A percentile compares a stretch with the other conserved stretches of the same genome.
These are phyloP conservation scores for Lacanobia oleracea DNA, from an alignment of 2,888 invertebrate species.

Conservation along the genomic window DNA sequence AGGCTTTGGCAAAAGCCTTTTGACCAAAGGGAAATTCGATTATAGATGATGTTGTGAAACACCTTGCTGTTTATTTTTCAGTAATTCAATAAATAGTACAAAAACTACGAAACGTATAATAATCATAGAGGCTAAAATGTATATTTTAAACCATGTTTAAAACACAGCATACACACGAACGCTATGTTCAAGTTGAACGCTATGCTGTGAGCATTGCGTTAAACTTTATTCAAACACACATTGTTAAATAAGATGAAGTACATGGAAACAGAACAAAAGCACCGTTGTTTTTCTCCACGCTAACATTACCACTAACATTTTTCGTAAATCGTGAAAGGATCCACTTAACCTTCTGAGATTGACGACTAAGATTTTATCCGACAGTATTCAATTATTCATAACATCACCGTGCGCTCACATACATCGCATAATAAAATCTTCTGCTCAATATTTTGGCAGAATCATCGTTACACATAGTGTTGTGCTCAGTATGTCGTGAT, in stretches of 20 bases:
- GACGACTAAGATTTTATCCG: constrained; percentile 45
- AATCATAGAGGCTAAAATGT: not conserved
- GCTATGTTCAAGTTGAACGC: no score
- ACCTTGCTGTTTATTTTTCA: constrained; percentile 63
- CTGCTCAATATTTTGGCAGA: constrained; percentile 46
- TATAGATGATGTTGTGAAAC: constrained; percentile 67
- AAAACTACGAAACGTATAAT: not conserved
- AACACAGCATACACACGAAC: no score
- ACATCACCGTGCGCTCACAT: constrained; percentile 23
- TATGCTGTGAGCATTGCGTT: no score
- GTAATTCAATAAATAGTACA: not conserved
- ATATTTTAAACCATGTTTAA: not conserved
- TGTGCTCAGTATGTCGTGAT: constrained; percentile 61
- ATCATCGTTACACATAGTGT: constrained; percentile 43
- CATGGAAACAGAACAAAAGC: constrained; percentile 1
- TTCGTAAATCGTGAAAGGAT: constrained; percentile 27
- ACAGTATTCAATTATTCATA: constrained; percentile 54
- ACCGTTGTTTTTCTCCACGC: constrained; percentile 12
- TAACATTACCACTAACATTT: constrained; percentile 29
- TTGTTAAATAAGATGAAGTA: constrained; percentile 20
- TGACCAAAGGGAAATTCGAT: constrained; percentile 70
- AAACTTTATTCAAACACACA: no score
- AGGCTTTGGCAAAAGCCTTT: constrained; percentile 70
- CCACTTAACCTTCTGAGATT: constrained; percentile 43
- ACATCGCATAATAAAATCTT: constrained; percentile 35